Evolutionary conservation across 2,888 invertebrate genomes (phyloP).

Genomic region (Folsomia manolachei): DNA sequence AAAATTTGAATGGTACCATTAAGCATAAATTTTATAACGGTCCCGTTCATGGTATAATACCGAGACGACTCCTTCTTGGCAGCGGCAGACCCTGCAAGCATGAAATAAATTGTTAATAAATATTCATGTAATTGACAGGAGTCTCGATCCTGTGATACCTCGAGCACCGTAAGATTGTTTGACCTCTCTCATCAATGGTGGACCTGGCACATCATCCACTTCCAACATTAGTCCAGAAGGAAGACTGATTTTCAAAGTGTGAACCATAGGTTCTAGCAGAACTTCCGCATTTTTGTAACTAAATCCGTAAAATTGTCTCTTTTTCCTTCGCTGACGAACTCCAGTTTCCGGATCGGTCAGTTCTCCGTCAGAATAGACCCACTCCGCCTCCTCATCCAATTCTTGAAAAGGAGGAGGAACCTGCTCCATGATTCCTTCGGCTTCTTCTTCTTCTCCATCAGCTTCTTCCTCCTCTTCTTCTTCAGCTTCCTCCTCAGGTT

Average conservation of each 20-base stretch:
- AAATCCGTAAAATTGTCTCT: slow-evolving; percentile 25
- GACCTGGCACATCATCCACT: slow-evolving; percentile 33
- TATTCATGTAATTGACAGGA: background rate
- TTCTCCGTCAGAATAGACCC: slow-evolving; percentile 44
- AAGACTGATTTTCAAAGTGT: slow-evolving; percentile 36
- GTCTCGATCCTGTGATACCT: background rate
- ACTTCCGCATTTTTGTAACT: slow-evolving; percentile 37
- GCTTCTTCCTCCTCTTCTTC: slow-evolving; percentile 3
- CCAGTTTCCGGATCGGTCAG: slow-evolving; percentile 32
- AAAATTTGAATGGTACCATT: slow-evolving; percentile 41
- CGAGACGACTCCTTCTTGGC: slow-evolving; percentile 32
- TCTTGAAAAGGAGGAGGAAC: slow-evolving; percentile 16
- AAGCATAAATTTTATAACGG: slow-evolving; percentile 38
- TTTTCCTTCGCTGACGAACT: background rate
- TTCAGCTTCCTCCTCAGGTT: background rate
- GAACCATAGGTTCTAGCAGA: slow-evolving; percentile 31
- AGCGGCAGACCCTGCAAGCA: slow-evolving; percentile 29
- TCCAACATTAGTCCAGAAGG: slow-evolving; percentile 39
- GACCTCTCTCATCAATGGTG: slow-evolving; percentile 36
- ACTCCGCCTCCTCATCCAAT: slow-evolving; percentile 26
- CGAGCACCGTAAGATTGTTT: slow-evolving; percentile 41
- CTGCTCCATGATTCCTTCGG: background rate
- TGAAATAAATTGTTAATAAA: background rate
- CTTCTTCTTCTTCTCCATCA: slow-evolving; percentile 9
- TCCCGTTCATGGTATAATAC: slow-evolving; percentile 41